phyloP scores from a whole-genome alignment of 2,888 invertebrate genomes.

The Nephrotoma flavescens region DNA sequence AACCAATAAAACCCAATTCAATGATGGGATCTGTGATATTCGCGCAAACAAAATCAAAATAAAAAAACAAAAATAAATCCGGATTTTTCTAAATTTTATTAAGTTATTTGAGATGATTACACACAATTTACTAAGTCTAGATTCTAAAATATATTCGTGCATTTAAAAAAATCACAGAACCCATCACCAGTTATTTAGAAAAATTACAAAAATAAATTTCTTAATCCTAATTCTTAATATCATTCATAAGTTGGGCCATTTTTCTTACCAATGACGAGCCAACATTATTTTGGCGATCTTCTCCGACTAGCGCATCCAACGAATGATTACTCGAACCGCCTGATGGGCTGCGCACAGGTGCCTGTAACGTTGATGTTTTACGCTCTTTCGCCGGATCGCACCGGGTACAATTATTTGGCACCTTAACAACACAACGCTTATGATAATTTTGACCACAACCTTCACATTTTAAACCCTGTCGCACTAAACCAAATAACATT shows the following conservation, averaged over 20 bases:
- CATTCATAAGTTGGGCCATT: constrained; percentile 44
- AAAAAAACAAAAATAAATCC: not conserved
- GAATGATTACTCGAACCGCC: constrained; percentile 44
- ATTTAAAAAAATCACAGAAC: constrained; percentile 1
- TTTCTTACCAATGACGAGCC: constrained; percentile 63
- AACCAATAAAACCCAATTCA: not conserved
- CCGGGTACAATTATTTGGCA: constrained; percentile 90
- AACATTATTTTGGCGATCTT: not conserved
- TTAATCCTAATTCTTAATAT: constrained; percentile 25
- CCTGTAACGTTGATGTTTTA: constrained; percentile 31
- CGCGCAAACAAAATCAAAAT: not conserved
- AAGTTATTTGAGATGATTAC: not conserved
- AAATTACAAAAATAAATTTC: not conserved
- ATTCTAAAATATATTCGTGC: not conserved
- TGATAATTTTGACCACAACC: constrained; percentile 99
- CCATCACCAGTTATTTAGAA: not conserved
- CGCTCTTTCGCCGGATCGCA: constrained; percentile 24
- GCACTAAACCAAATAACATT: constrained; percentile 95
- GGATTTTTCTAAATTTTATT: not conserved
- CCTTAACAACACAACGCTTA: constrained; percentile 92
- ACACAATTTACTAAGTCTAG: not conserved
- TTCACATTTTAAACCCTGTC: constrained; percentile 98
- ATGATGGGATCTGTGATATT: constrained; percentile 1
- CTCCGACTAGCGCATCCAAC: not conserved
- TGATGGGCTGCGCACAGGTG: constrained; percentile 51